A percentile compares a stretch with the other conserved stretches of the same genome.
Evolutionary conservation across 2,113 vertebrate species (phyloP).

Genomic region (Cnemophilus loriae): DNA sequence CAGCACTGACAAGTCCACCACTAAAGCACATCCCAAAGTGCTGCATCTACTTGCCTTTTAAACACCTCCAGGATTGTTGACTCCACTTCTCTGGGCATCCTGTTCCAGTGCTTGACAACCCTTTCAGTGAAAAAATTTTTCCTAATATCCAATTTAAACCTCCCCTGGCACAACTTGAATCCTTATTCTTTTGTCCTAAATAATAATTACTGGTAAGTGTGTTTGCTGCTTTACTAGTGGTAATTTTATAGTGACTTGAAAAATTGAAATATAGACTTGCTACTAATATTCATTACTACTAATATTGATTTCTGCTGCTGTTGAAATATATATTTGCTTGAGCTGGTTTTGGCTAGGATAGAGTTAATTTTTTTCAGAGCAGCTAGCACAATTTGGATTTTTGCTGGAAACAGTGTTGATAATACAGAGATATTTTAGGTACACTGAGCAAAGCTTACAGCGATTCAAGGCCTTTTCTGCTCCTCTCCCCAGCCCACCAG

Average conservation of each 20-base stretch:
- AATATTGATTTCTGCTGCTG: background rate
- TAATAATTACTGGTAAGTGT: background rate
- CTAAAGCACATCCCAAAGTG: background rate
- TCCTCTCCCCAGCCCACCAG: background rate
- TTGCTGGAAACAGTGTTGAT: background rate
- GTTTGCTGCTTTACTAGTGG: background rate
- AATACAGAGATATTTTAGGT: background rate
- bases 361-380: background rate
- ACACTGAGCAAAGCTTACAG: background rate
- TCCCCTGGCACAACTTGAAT: background rate
- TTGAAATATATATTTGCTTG: background rate
- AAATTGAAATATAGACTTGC: background rate
- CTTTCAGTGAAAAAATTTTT: background rate
- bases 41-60: background rate
- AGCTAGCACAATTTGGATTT: background rate
- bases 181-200: background rate
- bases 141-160: background rate
- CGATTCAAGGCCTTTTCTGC: background rate
- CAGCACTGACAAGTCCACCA: background rate
- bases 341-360: background rate
- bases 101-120: background rate
- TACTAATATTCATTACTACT: background rate
- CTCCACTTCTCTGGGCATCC: background rate
- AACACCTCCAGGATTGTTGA: background rate
- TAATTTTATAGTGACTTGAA: background rate